These are phyloP conservation scores for Drosophila lacicola DNA, from an alignment of 2,888 invertebrate genomes.

Conservation along the genomic window DNA sequence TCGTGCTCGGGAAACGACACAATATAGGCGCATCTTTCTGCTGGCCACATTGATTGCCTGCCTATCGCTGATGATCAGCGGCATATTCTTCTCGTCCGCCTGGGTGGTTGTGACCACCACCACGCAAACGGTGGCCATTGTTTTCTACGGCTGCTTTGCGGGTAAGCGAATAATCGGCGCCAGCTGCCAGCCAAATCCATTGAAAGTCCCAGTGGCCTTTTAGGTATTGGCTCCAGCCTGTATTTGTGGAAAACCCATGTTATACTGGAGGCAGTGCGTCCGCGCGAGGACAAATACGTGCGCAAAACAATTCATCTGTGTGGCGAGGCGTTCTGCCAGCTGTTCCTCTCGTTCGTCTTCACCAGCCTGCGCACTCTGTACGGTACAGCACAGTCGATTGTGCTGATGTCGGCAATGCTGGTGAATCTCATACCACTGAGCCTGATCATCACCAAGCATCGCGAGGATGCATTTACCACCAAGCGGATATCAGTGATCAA, in stretches of 20 bases:
- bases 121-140: conserved; percentile 83
- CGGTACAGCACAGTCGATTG: conserved; percentile 83
- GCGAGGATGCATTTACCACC: conserved; percentile 81
- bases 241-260: conserved; percentile 83
- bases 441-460: conserved; percentile 83
- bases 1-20: conserved; percentile 75
- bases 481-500: conserved; percentile 83
- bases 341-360: conserved; percentile 84
- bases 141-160: conserved; percentile 84
- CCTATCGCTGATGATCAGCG: conserved; percentile 83
- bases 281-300: conserved; percentile 84
- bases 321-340: conserved; percentile 84
- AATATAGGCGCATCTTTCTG: conserved; percentile 82
- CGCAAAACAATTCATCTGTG: conserved; percentile 84
- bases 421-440: conserved; percentile 84
- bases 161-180: conserved; percentile 57
- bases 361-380: conserved; percentile 84
- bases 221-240: conserved; percentile 83
- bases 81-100: conserved; percentile 84
- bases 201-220: conserved; percentile 7
- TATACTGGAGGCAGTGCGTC: conserved; percentile 84
- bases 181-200: neutral
- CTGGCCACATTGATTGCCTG: conserved; percentile 82
- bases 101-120: conserved; percentile 83
- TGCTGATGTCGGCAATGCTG: conserved; percentile 83